These are phyloP conservation scores for Triplophysa siluroides DNA, from an alignment of 2,113 vertebrate species.

Conservation along the genomic window DNA sequence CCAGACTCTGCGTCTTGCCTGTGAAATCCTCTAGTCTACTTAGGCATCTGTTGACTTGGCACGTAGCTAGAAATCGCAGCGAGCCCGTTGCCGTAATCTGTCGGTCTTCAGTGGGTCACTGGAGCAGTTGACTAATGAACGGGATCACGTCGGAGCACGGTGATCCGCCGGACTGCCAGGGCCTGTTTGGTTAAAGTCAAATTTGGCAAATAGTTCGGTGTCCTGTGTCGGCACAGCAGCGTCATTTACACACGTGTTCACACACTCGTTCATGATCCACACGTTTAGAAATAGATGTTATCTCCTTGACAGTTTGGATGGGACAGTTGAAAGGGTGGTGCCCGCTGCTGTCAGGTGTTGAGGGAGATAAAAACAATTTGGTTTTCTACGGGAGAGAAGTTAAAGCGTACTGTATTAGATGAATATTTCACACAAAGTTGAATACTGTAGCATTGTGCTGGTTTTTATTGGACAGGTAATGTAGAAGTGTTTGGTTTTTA, in stretches of 20 bases:
- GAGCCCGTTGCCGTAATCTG: not conserved
- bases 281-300: not conserved
- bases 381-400: not conserved
- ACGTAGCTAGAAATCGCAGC: not conserved
- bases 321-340: constrained; percentile 43
- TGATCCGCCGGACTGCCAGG: constrained; percentile 2
- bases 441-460: no score
- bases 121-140: constrained; percentile 26
- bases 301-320: constrained; percentile 25
- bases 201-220: not conserved
- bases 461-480: not conserved
- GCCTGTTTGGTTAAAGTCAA: constrained; percentile 10
- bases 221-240: not conserved
- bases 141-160: not conserved
- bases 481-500: no score
- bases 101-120: constrained; percentile 38
- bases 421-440: no score
- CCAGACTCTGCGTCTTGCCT: constrained; percentile 1
- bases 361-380: constrained; percentile 37
- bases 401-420: not conserved
- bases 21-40: constrained; percentile 49
- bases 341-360: constrained; percentile 34
- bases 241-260: not conserved
- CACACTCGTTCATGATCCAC: no score
- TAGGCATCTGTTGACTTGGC: constrained; percentile 51